Base-by-base conservation (phyloP, 2,113 vertebrate species). In the Lichenostomus cassidix region DNA sequence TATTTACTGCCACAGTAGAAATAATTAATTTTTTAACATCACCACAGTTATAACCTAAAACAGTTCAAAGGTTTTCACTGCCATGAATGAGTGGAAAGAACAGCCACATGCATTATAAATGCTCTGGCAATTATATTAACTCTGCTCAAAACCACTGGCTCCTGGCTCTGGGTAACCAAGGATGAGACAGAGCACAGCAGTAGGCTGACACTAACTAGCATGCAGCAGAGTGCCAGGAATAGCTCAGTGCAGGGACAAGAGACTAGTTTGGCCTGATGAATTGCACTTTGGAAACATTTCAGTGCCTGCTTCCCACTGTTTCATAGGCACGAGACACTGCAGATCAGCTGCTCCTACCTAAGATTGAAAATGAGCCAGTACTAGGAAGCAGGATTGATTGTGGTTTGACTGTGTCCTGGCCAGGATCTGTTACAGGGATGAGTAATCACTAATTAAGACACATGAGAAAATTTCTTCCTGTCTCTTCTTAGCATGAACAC, bases 131-230 rank as follows among this genome's bases (percentile, higher is more conserved):
- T 35, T 77, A 28, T 65, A 91, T 86, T 76, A 52, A 47, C 20
- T 37, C n/a, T 59, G 25, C 27, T 47, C 27, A 69, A 52, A 83
- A n/a, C 5, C 17, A 37, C 22, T 16, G 15, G 13, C 22, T 71
- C 13, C 28, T 60, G 23, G 15, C 25, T 88, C 44, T 60, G 53
- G 39, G 24, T 3, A 1, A 11, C 33, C 19, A 4, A 27, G 42
- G 63, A 37, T 60, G 49, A 86, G 21, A 55, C 22, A 31, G 29
- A 6, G 49, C 41, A 41, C 4, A 8, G 20, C 33, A 75, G 52
- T 10, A 53, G 1, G 5, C 31, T 41, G 70, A 53, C 9, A 18
- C 14, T 62, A 69, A 29, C 41, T 25, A 22, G 14, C 0, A 0
- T n/a, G 52, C 68, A 16, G 7, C 9, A 15, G 22, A 59, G n/a